Percentiles rank a stretch among this genome's conserved stretches.
Evolutionary conservation across 1,140 invertebrate species (phyloP).

Genomic region (Drosophila persimilis): DNA sequence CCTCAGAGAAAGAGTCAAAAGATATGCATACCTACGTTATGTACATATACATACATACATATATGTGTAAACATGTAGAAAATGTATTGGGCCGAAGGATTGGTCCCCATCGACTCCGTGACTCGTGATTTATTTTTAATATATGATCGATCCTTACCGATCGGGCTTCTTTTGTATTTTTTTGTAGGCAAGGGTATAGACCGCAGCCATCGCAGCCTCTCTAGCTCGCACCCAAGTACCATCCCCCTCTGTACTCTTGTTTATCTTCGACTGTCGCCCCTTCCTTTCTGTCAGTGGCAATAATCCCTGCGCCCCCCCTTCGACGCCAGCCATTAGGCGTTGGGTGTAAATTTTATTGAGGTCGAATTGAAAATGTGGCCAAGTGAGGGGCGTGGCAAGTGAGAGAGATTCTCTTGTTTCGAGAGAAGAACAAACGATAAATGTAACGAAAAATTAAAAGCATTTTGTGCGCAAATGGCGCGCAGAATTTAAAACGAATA

Average conservation of each 20-base stretch:
- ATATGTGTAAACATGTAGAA: too few species aligned
- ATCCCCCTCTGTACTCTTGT: not conserved
- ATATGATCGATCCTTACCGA: too few species aligned
- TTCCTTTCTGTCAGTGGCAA: not conserved
- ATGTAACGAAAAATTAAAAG: conserved; percentile 78
- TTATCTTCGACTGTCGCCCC: conserved; percentile 31
- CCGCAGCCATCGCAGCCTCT: not conserved
- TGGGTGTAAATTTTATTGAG: conserved; percentile 75
- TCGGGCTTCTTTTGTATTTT: too few species aligned
- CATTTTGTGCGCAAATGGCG: conserved; percentile 78
- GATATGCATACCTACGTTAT: too few species aligned
- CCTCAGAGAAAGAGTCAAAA: too few species aligned
- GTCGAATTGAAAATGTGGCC: conserved; percentile 79
- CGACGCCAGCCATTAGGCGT: conserved; percentile 5
- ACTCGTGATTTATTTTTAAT: too few species aligned
- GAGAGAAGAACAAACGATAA: conserved; percentile 39
- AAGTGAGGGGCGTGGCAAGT: conserved; percentile 27
- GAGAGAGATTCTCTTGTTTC: conserved; percentile 20
- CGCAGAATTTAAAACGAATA: conserved; percentile 73
- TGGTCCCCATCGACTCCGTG: too few species aligned
- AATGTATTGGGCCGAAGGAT: too few species aligned
- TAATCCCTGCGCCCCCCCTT: conserved; percentile 9
- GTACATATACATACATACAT: too few species aligned
- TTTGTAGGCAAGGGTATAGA: not conserved
- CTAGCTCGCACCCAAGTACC: too few species aligned